Evolutionary conservation across 2,797 vertebrate species (phyloP).

Genomic region (Cirrhinus mrigala): DNA sequence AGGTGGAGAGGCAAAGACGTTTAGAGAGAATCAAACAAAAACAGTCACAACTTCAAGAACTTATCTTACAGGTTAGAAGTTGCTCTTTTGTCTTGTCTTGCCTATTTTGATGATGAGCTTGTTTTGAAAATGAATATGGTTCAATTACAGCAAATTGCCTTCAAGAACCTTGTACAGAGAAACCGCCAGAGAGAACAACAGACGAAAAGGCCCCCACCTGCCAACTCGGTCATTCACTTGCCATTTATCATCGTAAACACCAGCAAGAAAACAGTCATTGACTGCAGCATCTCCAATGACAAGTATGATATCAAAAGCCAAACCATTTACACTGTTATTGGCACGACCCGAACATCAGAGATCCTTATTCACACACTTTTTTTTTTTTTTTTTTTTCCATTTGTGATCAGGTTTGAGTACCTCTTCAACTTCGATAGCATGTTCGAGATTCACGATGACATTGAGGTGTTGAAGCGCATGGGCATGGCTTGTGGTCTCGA

Average conservation of each 20-base stretch:
- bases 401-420: slow-evolving; percentile 91
- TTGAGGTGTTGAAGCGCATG: slow-evolving; percentile 99
- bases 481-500: slow-evolving; percentile 98
- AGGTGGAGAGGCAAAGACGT: slow-evolving; percentile 96
- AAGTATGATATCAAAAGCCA: slow-evolving; percentile 78
- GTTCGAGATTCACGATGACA: slow-evolving; percentile 99
- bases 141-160: slow-evolving; percentile 94
- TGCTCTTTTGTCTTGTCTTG: neutral
- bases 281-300: slow-evolving; percentile 99
- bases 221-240: slow-evolving; percentile 97
- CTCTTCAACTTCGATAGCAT: slow-evolving; percentile 99
- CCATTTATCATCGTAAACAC: slow-evolving; percentile 99
- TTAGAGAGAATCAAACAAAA: slow-evolving; percentile 99
- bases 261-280: slow-evolving; percentile 99
- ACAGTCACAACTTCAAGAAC: slow-evolving; percentile 98
- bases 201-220: slow-evolving; percentile 89
- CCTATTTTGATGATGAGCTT: neutral
- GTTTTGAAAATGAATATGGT: slow-evolving; percentile 1
- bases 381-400: neutral
- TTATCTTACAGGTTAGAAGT: slow-evolving; percentile 92
- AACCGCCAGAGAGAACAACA: slow-evolving; percentile 94
- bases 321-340: neutral
- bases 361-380: neutral
- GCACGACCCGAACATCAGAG: neutral
- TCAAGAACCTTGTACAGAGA: slow-evolving; percentile 97